Evolutionary conservation across 2,797 vertebrate genomes (phyloP), one percentile per base, ranked within the genome.

Genomic region (Spheniscus humboldti): DNA sequence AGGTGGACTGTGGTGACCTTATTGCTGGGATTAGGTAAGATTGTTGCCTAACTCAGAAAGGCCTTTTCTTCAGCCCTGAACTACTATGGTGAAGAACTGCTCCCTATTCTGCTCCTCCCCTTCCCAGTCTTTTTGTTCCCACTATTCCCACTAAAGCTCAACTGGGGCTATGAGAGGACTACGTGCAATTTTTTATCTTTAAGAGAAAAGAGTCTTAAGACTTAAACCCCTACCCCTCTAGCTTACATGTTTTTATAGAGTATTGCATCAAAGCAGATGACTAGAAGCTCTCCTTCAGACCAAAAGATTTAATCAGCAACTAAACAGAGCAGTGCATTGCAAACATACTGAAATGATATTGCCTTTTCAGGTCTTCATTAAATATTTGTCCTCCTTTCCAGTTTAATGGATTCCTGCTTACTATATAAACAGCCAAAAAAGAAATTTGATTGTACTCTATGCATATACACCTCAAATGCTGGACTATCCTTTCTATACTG

Each of bases 321-420:
- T 86, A 84, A 91, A 85, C 62, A 89, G 53, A 93, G 18, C 7
- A 80, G 15, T 80, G 35, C 50, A 91, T 28, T 78, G 47, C 75
- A 63, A 90, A 89, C 31, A 84, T 43, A 53, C 45, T 60, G n/a
- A 91, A 95, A 85, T 76, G 0, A 50, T 56, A 77, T 7, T 60
- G 43, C 33, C 35, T 86, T 33, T 80, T 76, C 31, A 55, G 39
- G 35, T 85, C 71, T 89, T 86, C 60, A 27, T 78, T 86, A 90
- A 96, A 86, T 92, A 83, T 94, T 92, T 94, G 85, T 72, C 76
- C 76, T 92, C 64, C 56, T 72, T 77, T 41, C n/a, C 45, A 57
- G 68, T 72, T 84, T 84, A 94, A 93, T 81, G 35, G 35, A 84
- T 92, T 86, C 66, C 62, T 96, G 37, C n/a, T 84, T 88, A 62